phyloP scores from a whole-genome alignment of 2,888 invertebrate genomes.

The Napeogenes sylphis region DNA sequence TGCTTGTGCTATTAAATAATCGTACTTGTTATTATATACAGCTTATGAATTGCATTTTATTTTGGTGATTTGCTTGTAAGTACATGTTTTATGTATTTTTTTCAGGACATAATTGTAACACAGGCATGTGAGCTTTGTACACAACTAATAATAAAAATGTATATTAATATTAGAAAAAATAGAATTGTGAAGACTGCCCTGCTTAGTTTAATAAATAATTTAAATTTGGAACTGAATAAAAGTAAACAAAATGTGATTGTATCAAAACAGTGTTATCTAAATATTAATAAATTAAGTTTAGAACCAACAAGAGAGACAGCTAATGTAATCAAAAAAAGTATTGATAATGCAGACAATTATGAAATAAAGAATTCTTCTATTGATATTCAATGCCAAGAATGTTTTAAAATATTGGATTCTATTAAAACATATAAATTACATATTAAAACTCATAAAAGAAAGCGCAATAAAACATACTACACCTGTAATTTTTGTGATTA shows the following conservation, averaged over 20 bases:
- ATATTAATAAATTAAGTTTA: slow-evolving; percentile 16
- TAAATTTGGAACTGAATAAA: slow-evolving; percentile 34
- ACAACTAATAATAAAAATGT: slow-evolving; percentile 42
- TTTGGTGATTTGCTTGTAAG: too few species aligned
- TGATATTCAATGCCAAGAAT: slow-evolving; percentile 44
- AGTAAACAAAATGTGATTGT: slow-evolving; percentile 15
- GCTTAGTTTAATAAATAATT: slow-evolving; percentile 26
- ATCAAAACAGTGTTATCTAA: slow-evolving; percentile 19
- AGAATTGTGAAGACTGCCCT: slow-evolving; percentile 32
- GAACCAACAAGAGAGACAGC: slow-evolving; percentile 11
- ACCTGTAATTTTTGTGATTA: slow-evolving; percentile 46
- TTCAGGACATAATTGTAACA: slow-evolving; percentile 45
- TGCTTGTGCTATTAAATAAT: too few species aligned
- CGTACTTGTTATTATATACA: too few species aligned
- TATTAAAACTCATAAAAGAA: slow-evolving; percentile 29
- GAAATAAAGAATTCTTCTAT: slow-evolving; percentile 34
- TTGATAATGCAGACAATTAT: slow-evolving; percentile 8
- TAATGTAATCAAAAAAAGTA: not conserved
- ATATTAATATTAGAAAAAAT: slow-evolving; percentile 38
- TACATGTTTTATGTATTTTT: slow-evolving; percentile 14
- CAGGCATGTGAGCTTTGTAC: slow-evolving; percentile 45
- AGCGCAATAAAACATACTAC: slow-evolving; percentile 33
- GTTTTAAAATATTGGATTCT: slow-evolving; percentile 44
- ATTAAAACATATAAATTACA: slow-evolving; percentile 37
- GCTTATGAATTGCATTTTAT: too few species aligned